These are phyloP conservation scores for Craseonycteris thonglongyai DNA, from an alignment of 2,113 vertebrate species.

Conservation along the genomic window DNA sequence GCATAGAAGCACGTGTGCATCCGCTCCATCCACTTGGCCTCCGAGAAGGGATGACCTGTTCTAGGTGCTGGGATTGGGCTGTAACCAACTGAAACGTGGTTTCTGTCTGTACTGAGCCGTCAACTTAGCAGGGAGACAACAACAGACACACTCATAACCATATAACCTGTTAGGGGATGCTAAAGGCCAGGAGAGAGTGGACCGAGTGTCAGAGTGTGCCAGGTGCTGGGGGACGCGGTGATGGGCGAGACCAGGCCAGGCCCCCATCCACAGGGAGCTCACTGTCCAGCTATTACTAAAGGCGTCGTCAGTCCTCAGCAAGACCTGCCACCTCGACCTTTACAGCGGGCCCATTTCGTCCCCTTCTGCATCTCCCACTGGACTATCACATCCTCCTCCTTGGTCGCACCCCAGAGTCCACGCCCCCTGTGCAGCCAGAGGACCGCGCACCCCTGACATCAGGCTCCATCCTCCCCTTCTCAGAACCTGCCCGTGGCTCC, in stretches of 20 bases:
- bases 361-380: too few species aligned
- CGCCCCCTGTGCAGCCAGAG: neutral
- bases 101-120: neutral
- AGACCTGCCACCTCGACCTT: neutral
- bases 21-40: neutral
- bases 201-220: neutral
- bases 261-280: neutral
- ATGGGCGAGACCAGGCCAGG: neutral
- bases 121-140: accelerated
- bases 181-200: neutral
- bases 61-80: neutral
- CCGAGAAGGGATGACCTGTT: neutral
- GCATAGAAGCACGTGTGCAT: neutral
- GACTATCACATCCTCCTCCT: neutral
- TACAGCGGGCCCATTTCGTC: accelerated
- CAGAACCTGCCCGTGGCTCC: neutral
- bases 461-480: neutral
- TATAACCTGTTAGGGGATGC: neutral
- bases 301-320: accelerated
- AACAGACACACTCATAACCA: accelerated
- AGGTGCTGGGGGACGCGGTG: neutral
- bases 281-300: accelerated
- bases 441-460: neutral
- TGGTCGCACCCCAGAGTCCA: neutral
- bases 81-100: accelerated